Base-by-base conservation (phyloP, 2,797 vertebrate species). In the Rousettus madagascariensis region DNA sequence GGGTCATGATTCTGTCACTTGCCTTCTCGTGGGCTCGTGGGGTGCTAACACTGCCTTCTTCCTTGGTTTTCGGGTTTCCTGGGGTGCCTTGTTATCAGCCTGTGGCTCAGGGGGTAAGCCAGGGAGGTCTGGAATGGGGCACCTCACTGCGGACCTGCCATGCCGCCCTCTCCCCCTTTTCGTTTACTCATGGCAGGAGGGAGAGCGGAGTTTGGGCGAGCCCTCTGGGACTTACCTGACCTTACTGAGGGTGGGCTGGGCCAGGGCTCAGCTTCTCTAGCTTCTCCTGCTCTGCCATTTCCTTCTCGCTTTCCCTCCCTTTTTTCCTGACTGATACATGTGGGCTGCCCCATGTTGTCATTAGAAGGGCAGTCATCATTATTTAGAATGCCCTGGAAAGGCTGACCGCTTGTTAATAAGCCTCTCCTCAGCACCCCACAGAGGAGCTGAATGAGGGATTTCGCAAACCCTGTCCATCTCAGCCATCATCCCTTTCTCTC, bases 161-260 rank as follows among this genome's bases (percentile, higher is more conserved):
- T 0, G 2, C 17, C 16, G 0, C 28, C 26, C n/a, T 30, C 71
- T 46, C 41, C 43, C 13, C 22, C 22, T 24, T 79, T 26, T n/a
- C 49, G 33, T 55, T 82, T 38, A 51, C 22, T 43, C 26, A 4
- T 4, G 41, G 13, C 77, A 24, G 33, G 36, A 78, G 28, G 66
- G 74, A 61, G 17, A 87, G 78, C 19, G 9, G 53, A 46, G 28
- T 30, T 41, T 5, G 41, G 49, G 28, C 15, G 59, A 30, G 3
- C 41, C 59, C 2, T 26, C 61, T n/a, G 33, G 43, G 61, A 36
- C 19, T 59, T 55, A 28, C 10, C 79, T 77, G 28, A 33, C 51
- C 0, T 2, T 46, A 2, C 57, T 16, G 26, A 8, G 69, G 43
- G 22, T 28, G 22, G 55, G 68, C 24, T 46, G 26, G 38, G 5